Evolutionary conservation across 2,797 vertebrate genomes (phyloP).

Genomic region (Falco concolor): DNA sequence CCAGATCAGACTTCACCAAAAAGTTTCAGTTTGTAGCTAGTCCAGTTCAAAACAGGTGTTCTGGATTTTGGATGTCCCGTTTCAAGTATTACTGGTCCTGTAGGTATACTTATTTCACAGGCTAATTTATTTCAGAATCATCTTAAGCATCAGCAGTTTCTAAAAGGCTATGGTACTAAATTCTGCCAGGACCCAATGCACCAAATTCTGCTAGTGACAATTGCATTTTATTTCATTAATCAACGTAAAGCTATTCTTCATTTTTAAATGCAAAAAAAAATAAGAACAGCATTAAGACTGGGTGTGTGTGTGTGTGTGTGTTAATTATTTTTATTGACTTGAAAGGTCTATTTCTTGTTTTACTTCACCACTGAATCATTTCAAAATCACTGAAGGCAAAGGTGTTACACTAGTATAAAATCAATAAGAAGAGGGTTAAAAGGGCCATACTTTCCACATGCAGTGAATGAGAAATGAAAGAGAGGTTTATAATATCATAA

Average conservation of each 20-base stretch:
- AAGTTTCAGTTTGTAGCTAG: background rate
- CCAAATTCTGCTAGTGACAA: background rate
- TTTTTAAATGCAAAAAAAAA: background rate
- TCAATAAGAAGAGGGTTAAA: conserved; percentile 20
- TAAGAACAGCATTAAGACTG: background rate
- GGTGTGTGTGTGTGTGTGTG: no score
- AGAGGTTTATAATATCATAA: conserved; percentile 53
- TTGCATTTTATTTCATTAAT: background rate
- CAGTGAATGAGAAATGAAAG: conserved; percentile 46
- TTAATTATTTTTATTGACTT: background rate
- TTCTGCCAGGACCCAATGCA: background rate
- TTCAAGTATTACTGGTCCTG: background rate
- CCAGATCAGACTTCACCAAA: background rate
- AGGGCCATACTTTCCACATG: background rate
- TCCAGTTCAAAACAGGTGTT: background rate
- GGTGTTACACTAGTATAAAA: conserved; percentile 18
- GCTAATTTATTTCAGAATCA: background rate
- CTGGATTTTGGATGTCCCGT: background rate
- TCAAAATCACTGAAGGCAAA: conserved; percentile 22
- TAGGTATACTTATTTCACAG: background rate
- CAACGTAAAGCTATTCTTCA: background rate
- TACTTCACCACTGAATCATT: conserved; percentile 12
- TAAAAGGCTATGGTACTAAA: background rate
- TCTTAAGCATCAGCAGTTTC: background rate
- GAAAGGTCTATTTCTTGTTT: conserved; percentile 6